Percentiles rank a stretch among this genome's conserved stretches.
Conservation (phyloP, 2,888 invertebrate genomes). For the Mythimna albipuncta region DNA sequence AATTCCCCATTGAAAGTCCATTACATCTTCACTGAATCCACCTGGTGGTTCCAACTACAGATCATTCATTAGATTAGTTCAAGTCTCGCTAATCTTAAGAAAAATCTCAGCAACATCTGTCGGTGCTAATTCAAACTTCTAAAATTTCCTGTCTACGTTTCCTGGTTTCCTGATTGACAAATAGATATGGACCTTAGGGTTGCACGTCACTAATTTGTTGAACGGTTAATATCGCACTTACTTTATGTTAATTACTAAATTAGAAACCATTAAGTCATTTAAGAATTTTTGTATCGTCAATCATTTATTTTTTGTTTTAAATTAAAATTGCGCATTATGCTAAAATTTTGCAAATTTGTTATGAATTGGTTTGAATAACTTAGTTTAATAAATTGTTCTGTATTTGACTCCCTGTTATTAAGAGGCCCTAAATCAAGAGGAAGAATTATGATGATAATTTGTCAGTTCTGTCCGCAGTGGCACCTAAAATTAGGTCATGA, state of each 20-base stretch:
- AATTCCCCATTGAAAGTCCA: constrained; percentile 45
- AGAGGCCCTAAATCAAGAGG: neutral
- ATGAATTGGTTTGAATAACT: too few relatives aligned
- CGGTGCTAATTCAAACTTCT: constrained; percentile 59
- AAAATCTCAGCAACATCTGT: constrained; percentile 54
- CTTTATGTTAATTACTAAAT: constrained; percentile 1
- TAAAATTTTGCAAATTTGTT: neutral
- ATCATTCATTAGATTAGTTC: constrained; percentile 51
- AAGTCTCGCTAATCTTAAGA: constrained; percentile 42
- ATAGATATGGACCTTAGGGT: constrained; percentile 46
- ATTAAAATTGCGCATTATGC: neutral
- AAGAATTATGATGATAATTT: neutral
- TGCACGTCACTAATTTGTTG: constrained; percentile 11
- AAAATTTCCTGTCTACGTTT: constrained; percentile 52
- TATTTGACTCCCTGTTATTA: neutral
- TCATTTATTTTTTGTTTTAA: neutral
- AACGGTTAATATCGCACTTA: neutral
- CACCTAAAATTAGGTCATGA: neutral
- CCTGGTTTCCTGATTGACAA: constrained; percentile 55
- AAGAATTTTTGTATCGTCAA: neutral
- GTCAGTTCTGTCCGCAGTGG: neutral
- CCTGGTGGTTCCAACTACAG: constrained; percentile 35
- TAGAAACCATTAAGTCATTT: neutral
- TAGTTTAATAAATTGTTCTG: neutral
- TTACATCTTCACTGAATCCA: constrained; percentile 55